Base-by-base conservation (phyloP, 2,888 invertebrate genomes). In the Amphipyra berbera region DNA sequence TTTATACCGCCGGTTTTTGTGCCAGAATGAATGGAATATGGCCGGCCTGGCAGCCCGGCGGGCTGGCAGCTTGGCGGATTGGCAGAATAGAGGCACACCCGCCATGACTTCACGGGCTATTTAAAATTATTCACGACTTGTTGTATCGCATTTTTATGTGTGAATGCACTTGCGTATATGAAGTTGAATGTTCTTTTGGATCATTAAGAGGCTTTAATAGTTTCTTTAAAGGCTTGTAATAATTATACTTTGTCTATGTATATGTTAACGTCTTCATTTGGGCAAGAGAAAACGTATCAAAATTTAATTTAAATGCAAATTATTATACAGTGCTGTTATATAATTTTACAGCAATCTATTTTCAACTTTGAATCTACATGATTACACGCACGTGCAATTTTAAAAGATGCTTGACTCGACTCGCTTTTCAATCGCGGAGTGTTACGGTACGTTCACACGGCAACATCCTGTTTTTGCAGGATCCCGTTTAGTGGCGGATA, bases 1-100 rank as follows among this genome's bases (percentile, higher is more conserved):
- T 81, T 78, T 79, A 70, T 75, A 61, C 65, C 60, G 60, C 63
- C 57, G 50, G 71, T 73, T 81, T 78, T 73, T 76, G 79, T 84
- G 85, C 86, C 85, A 83, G 82, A 82, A 82, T 75, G 78, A 73
- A 85, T 85, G 82, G 78, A 80, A 84, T 84, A 83, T 85, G 81
- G 82, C 68, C 57, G 72, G 72, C 41, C 69, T 65, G 72, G 76
- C 68, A 75, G 57, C 21, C 73, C 53, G 69, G 69, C 81, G 71
- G 60, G 47, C 60, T 57, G 63, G 64, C 60, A 68, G 61, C 49
- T 60, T 75, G 78, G 71, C 76, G 67, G 76, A 71, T 71, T 73
- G 70, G 70, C 73, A 71, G 78, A 42, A 61, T 49, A 62, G 55
- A 59, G 47, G 67, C 66, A 27, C 48, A 44, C 41, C 47, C 61